Conservation (phyloP, 2,797 vertebrate species). For the Pteronotus mesoamericanus region DNA sequence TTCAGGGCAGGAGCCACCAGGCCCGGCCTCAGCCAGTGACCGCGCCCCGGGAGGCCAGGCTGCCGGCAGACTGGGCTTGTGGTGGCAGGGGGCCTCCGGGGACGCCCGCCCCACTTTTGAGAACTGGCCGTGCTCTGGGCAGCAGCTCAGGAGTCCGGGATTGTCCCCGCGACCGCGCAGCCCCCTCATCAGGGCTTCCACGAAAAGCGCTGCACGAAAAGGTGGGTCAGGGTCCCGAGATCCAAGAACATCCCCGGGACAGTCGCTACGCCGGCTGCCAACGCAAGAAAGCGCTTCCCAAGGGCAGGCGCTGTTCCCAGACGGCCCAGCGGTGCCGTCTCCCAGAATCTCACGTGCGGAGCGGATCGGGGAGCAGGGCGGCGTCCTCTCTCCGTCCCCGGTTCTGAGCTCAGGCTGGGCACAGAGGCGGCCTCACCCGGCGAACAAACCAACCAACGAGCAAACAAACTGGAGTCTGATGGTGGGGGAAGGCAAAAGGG, state of each 20-base stretch:
- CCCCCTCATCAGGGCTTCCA: background rate
- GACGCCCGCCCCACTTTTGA: background rate
- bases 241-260: background rate
- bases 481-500: background rate
- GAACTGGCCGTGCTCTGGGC: background rate
- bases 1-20: background rate
- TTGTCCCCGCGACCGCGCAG: rapidly evolving
- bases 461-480: rapidly evolving
- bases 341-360: background rate
- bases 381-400: background rate
- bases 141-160: background rate
- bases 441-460: background rate
- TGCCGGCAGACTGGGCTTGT: background rate
- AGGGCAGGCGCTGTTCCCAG: rapidly evolving
- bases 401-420: background rate
- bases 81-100: background rate
- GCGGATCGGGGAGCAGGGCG: background rate
- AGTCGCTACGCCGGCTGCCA: rapidly evolving
- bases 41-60: background rate
- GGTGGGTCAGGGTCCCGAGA: background rate
- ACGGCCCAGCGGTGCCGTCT: rapidly evolving
- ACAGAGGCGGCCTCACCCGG: rapidly evolving
- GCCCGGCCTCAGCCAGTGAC: rapidly evolving
- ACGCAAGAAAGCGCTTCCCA: rapidly evolving
- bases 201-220: too few species aligned